These are phyloP conservation scores for Pelecanoides urinatrix DNA, from an alignment of 2,113 vertebrate species.

Conservation along the genomic window DNA sequence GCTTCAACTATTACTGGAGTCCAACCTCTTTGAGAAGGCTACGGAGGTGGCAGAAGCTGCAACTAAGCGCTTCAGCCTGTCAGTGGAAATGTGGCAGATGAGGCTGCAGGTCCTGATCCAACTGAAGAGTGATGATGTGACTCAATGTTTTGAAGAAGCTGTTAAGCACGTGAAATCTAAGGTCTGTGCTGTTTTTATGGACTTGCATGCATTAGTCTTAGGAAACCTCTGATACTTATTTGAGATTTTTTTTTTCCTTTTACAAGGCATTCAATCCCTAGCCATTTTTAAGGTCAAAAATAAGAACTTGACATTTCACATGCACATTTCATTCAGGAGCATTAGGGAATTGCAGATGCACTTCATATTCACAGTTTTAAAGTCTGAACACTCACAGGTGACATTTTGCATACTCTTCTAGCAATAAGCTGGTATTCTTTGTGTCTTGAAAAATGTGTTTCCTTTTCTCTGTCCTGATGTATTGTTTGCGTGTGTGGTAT, in stretches of 20 bases:
- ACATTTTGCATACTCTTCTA: not conserved
- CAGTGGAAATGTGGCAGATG: constrained; percentile 78
- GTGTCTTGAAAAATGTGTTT: not conserved
- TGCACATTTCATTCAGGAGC: not conserved
- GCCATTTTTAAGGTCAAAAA: not conserved
- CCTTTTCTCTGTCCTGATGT: not conserved
- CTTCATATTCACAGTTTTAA: not conserved
- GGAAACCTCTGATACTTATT: not conserved
- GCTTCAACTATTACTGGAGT: constrained; percentile 72
- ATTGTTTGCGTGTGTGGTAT: not conserved
- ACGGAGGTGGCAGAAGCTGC: constrained; percentile 76
- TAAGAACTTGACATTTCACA: not conserved
- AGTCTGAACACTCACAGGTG: not conserved
- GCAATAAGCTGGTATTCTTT: not conserved
- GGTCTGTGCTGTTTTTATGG: constrained; percentile 69
- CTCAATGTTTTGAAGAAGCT: constrained; percentile 81
- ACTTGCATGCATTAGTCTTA: not conserved
- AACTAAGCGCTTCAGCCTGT: constrained; percentile 72
- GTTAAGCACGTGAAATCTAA: constrained; percentile 78
- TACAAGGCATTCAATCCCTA: not conserved
- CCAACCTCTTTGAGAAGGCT: constrained; percentile 66
- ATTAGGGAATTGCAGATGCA: not conserved
- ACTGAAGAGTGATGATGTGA: constrained; percentile 64
- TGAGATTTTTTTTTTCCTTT: not conserved
- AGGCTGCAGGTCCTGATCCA: constrained; percentile 81